phyloP scores from a whole-genome alignment of 1,140 invertebrate genomes.

The Drosophila punjabiensis region DNA sequence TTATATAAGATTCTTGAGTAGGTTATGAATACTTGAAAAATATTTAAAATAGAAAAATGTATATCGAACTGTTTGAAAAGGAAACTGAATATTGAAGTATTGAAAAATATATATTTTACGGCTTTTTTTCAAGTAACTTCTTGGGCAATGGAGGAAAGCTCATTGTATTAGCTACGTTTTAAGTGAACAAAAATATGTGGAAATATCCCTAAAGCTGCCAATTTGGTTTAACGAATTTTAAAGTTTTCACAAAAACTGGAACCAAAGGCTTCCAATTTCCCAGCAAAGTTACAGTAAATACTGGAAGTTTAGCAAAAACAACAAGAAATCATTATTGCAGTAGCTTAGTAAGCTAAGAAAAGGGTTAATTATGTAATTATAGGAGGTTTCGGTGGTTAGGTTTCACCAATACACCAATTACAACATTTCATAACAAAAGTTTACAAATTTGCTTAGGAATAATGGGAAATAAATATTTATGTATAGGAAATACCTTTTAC shows the following conservation, averaged over 20 bases:
- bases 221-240: constrained; percentile 24
- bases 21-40: background rate
- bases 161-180: background rate
- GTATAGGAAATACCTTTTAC: background rate
- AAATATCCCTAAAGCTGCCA: constrained; percentile 27
- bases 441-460: background rate
- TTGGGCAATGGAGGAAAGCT: background rate
- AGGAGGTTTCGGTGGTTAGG: background rate
- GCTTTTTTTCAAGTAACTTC: background rate
- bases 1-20: background rate
- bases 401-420: background rate
- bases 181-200: constrained; percentile 9
- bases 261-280: constrained; percentile 37
- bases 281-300: background rate
- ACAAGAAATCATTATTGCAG: background rate
- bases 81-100: background rate
- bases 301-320: background rate
- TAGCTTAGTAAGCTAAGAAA: background rate
- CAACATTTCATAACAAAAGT: background rate
- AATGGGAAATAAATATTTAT: background rate
- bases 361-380: background rate
- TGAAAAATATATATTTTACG: background rate
- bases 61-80: background rate
- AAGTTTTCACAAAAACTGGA: constrained; percentile 41
- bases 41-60: background rate